Base-by-base conservation (phyloP, 2,888 invertebrate species). In the Schrankia costaestrigalis region DNA sequence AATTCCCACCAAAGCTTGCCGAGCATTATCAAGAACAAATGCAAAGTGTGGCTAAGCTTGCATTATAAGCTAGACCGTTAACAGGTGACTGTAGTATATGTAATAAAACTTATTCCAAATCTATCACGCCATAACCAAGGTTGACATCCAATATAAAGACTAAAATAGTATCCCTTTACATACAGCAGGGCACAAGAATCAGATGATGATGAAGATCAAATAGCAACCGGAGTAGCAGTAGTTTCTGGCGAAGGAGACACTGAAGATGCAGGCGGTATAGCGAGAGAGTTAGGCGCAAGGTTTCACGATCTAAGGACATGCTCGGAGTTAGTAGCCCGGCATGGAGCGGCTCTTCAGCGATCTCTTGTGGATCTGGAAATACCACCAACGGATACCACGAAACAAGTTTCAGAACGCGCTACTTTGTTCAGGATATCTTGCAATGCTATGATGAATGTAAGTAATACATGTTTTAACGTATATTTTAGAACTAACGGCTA, bases 401-500 rank as follows among this genome's bases (percentile, higher is more conserved):
- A 97, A 80, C 93, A 96, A 57, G 94, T 97, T 37, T 95, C 95
- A 40, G 99, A 99, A 78, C 89, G 97, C 42, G 97, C 97, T 3
- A 97, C 97, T 8, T 90, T 98, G n/a, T 98, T 98, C 83, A 91
- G 97, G 62, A 97, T 98, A 75, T 96, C 98, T 11, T 96, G 97
- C 47, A 97, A 94, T 81, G 97, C 97, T 32, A 98, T 99, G 97
- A 95, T 98, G 67, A 97, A 96, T 85, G 98, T 87, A 44, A 81
- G 86, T 77, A 13, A 5, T 17, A 17, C 7, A 5, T 17, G 3
- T 5, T 17, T 7, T 17, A 17, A n/a, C n/a, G n/a, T n/a, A n/a
- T n/a, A n/a, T n/a, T n/a, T n/a, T n/a, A n/a, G n/a, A n/a, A n/a
- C n/a, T n/a, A n/a, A n/a, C n/a, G n/a, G n/a, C n/a, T n/a, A n/a